phyloP scores from a whole-genome alignment of 2,113 vertebrate genomes.

The Microtus richardsoni region DNA sequence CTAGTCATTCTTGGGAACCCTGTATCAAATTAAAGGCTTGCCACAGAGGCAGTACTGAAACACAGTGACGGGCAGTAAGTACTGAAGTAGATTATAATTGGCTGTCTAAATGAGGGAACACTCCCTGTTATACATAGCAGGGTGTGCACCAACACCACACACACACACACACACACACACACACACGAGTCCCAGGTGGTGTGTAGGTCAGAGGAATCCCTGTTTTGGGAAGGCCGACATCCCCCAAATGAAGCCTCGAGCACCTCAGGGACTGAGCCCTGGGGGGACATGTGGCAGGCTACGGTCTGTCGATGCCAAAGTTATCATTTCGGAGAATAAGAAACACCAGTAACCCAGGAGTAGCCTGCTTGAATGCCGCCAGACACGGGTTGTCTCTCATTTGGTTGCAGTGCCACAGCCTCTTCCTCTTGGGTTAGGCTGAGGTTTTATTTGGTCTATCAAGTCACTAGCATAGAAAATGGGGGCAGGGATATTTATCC shows the following conservation, averaged over 20 bases:
- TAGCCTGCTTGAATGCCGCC: background rate
- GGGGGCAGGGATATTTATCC: background rate
- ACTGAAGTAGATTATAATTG: constrained; percentile 87
- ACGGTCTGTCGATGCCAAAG: background rate
- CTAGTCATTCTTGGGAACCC: constrained; percentile 85
- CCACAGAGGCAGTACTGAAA: constrained; percentile 82
- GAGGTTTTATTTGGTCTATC: background rate
- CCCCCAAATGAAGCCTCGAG: background rate
- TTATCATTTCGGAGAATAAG: constrained; percentile 37
- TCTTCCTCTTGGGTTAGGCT: background rate
- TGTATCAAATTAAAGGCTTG: constrained; percentile 89
- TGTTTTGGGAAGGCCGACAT: constrained; percentile 45
- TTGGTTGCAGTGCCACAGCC: background rate
- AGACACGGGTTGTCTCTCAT: background rate
- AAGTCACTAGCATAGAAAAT: background rate
- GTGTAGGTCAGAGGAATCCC: constrained; percentile 16
- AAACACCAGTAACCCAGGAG: background rate
- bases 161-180: background rate
- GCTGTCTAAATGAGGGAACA: constrained; percentile 86
- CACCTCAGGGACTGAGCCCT: background rate
- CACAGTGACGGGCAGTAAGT: constrained; percentile 83
- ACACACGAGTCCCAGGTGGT: background rate
- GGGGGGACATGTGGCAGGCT: background rate
- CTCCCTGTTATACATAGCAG: constrained; percentile 73
- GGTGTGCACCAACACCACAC: background rate